Percentiles rank a stretch among this genome's conserved stretches.
Evolutionary conservation across 2,113 vertebrate genomes (phyloP).

Genomic region (Nyctereutes procyonoides): DNA sequence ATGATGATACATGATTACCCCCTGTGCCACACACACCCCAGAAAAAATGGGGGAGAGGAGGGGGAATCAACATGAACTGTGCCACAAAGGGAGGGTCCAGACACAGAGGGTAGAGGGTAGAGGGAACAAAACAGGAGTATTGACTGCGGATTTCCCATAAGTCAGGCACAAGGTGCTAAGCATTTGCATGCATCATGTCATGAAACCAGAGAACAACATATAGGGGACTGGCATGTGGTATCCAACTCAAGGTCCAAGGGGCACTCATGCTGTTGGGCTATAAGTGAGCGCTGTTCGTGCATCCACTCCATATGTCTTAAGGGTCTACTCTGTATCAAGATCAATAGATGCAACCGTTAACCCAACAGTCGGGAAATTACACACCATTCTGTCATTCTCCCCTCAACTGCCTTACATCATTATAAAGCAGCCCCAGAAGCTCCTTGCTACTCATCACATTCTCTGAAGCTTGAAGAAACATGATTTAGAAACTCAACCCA

Average conservation of each 20-base stretch:
- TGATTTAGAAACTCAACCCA: neutral
- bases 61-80: neutral
- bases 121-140: neutral
- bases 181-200: rapidly evolving
- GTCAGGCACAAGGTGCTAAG: neutral
- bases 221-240: neutral
- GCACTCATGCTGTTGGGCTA: neutral
- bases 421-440: neutral
- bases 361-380: neutral
- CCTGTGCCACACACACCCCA: neutral
- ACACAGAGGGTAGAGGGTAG: neutral
- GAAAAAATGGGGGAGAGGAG: rapidly evolving
- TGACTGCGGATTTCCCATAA: neutral
- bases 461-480: neutral
- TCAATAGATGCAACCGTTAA: neutral
- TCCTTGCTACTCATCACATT: neutral
- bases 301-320: neutral
- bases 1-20: neutral
- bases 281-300: neutral
- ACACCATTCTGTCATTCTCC: neutral
- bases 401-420: too few relatives aligned
- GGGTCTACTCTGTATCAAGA: neutral
- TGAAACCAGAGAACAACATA: neutral
- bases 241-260: neutral
- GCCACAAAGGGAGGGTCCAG: neutral